phyloP scores from a whole-genome alignment of 1,140 invertebrate genomes.

The Dendroctonus valens region DNA sequence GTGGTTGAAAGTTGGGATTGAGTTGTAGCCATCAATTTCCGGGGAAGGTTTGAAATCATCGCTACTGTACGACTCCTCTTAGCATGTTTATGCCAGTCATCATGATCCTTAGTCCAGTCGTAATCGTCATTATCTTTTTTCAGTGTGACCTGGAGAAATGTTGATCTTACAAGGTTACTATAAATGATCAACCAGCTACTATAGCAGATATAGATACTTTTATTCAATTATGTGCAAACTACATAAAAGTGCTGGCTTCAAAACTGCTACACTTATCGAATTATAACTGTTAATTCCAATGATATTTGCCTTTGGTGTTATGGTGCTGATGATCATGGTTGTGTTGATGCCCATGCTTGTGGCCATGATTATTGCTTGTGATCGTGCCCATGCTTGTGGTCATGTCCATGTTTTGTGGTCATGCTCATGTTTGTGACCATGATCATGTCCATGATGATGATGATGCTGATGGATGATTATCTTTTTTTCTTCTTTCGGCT shows the following conservation, averaged over 20 bases:
- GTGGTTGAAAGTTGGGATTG: constrained; percentile 7
- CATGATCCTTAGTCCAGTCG: background rate
- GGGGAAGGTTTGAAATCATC: constrained; percentile 18
- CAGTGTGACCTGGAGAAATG: background rate
- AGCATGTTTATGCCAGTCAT: background rate
- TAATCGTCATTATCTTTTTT: background rate
- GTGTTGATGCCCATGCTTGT: constrained; percentile 10
- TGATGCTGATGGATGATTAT: constrained; percentile 30
- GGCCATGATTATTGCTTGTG: constrained; percentile 6
- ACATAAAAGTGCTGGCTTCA: background rate
- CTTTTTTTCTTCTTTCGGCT: constrained; percentile 30
- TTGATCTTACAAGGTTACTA: background rate
- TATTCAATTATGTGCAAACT: background rate
- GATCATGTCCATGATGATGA: constrained; percentile 29
- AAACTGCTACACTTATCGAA: background rate
- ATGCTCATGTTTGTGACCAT: constrained; percentile 24
- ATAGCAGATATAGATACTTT: background rate
- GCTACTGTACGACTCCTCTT: background rate
- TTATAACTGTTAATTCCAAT: background rate
- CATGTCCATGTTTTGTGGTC: constrained; percentile 19
- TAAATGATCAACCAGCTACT: background rate
- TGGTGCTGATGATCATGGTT: constrained; percentile 13
- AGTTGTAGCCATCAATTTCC: constrained; percentile 3
- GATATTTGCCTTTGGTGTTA: constrained; percentile 14
- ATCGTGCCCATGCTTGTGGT: constrained; percentile 15